Evolutionary conservation across 2,888 invertebrate species (phyloP), one percentile per base, ranked within the genome.

Genomic region (Meganola albula): DNA sequence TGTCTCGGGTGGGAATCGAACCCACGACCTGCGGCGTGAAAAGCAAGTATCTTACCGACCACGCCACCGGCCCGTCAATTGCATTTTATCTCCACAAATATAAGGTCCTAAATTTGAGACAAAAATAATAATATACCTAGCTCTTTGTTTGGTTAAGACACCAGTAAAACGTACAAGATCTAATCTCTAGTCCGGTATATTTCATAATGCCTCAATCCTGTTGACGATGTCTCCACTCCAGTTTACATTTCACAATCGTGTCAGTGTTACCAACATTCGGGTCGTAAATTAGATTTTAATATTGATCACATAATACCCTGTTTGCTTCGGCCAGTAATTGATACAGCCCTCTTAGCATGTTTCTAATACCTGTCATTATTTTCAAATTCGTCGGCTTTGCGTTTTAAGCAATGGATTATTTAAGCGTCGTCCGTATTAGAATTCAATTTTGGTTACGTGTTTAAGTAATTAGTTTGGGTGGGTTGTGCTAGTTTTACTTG

Each of bases 231-330:
- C n/a, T n/a, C n/a, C n/a, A n/a, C n/a, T n/a, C n/a, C n/a, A n/a
- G n/a, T n/a, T n/a, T 77, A 74, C 65, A 35, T 18, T 39, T 39
- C 31, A 44, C 42, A 51, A 45, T 56, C 53, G 53, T 40, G 50
- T 42, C 33, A 18, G 37, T 37, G 37, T 31, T 34, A 32, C 53
- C 52, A 46, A 44, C 52, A 47, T 65, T 66, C 61, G 70, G 70
- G 52, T 37, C 74, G 79, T 82, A 78, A 85, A 85, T 84, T 80
- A 64, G 83, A 78, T 84, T 85, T 85, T 85, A 85, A 85, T 85
- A 79, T 73, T 69, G 73, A 80, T 66, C 73, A 64, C 68, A 63
- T 80, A 83, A 83, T 77, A 60, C 74, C 68, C 67, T 67, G 75
- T 78, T 79, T 75, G 78, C 77, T 70, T 67, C 60, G 63, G 55